A percentile compares a stretch with the other conserved stretches of the same genome.
phyloP scores from a whole-genome alignment of 1,140 invertebrate species.

The roundworm (Caenorhabditis elegans) region WBcel235 BX284602.5:3998001-3998500 shows the following conservation, averaged over 20 bases:
- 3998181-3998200: neutral
- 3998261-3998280: neutral
- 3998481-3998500: no score
- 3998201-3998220: neutral
- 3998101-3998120: no score
- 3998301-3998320: neutral
- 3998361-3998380: neutral
- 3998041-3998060: no score
- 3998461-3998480: no score
- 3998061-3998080: no score
- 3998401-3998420: no score
- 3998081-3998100: no score
- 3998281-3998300: neutral
- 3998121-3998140: neutral
- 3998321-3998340: no score
- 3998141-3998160: constrained; percentile 33
- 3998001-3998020: no score
- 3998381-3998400: neutral
- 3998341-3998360: neutral
- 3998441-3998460: no score
- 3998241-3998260: neutral
- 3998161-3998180: neutral
- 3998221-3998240: neutral
- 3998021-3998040: no score
- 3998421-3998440: no score